These are phyloP conservation scores for Ceuthmochares aereus DNA, from an alignment of 2,113 vertebrate species.

Conservation along the genomic window DNA sequence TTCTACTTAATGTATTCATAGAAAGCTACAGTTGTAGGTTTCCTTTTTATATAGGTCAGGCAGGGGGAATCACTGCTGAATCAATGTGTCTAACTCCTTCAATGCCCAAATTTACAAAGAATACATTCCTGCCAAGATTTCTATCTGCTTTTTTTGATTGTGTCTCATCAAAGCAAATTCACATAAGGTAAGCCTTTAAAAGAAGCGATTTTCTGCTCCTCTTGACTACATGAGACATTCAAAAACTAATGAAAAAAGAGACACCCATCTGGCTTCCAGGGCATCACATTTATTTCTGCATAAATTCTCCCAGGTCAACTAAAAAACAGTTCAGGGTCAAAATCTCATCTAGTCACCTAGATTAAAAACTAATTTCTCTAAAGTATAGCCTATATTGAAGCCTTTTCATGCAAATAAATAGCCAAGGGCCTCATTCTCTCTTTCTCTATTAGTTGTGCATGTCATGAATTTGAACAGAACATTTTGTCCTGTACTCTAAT, in stretches of 20 bases:
- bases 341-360: conserved; percentile 91
- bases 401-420: conserved; percentile 93
- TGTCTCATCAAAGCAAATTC: conserved; percentile 85
- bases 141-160: conserved; percentile 82
- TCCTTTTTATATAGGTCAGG: conserved; percentile 84
- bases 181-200: conserved; percentile 75
- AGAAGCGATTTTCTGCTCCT: conserved; percentile 80
- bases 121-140: conserved; percentile 76
- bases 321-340: conserved; percentile 86
- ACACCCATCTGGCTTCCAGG: conserved; percentile 78
- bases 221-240: conserved; percentile 77
- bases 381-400: conserved; percentile 82
- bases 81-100: conserved; percentile 75
- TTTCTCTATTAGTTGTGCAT: conserved; percentile 77
- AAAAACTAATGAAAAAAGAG: conserved; percentile 87
- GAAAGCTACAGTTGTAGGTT: conserved; percentile 79
- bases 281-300: conserved; percentile 81
- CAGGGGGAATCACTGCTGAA: conserved; percentile 83
- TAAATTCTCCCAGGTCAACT: conserved; percentile 88
- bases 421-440: conserved; percentile 79
- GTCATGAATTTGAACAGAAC: conserved; percentile 81
- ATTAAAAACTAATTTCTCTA: conserved; percentile 97
- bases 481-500: conserved; percentile 83
- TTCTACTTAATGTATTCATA: conserved; percentile 78
- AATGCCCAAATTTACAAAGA: conserved; percentile 76